phyloP scores from a whole-genome alignment of 2,888 invertebrate species.

The Sesia bembeciformis region DNA sequence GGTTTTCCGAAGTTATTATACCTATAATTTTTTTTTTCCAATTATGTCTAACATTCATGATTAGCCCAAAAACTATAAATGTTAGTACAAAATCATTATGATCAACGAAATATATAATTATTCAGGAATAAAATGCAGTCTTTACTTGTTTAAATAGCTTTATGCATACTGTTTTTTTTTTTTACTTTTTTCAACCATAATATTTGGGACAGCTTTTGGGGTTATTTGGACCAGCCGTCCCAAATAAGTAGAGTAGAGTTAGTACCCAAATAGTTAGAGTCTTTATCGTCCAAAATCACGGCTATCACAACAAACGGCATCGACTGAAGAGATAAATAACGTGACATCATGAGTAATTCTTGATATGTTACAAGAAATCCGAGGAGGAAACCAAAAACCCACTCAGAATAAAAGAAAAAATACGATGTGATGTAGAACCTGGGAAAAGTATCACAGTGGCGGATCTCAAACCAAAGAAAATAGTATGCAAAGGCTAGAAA shows the following conservation, averaged over 20 bases:
- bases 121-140: neutral
- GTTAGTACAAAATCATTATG: too few species aligned
- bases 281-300: too few species aligned
- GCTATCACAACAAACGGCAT: too few species aligned
- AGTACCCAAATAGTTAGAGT: too few species aligned
- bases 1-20: too few species aligned
- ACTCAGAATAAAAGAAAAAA: constrained; percentile 2
- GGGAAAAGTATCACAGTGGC: constrained; percentile 6
- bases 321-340: constrained; percentile 1
- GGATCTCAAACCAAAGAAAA: constrained; percentile 1
- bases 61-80: too few species aligned
- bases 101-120: neutral
- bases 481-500: neutral
- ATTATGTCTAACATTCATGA: too few species aligned
- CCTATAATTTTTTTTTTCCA: too few species aligned
- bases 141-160: neutral
- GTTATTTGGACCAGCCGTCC: neutral
- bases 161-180: neutral
- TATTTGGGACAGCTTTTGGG: neutral
- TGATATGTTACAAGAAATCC: constrained; percentile 6
- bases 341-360: constrained; percentile 3
- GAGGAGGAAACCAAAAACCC: neutral
- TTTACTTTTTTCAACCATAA: neutral
- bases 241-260: too few species aligned
- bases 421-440: constrained; percentile 6